Percentiles rank a stretch among this genome's conserved stretches.
phyloP scores from a whole-genome alignment of 2,113 vertebrate genomes.

The Rhinolophus ferrumequinum region DNA sequence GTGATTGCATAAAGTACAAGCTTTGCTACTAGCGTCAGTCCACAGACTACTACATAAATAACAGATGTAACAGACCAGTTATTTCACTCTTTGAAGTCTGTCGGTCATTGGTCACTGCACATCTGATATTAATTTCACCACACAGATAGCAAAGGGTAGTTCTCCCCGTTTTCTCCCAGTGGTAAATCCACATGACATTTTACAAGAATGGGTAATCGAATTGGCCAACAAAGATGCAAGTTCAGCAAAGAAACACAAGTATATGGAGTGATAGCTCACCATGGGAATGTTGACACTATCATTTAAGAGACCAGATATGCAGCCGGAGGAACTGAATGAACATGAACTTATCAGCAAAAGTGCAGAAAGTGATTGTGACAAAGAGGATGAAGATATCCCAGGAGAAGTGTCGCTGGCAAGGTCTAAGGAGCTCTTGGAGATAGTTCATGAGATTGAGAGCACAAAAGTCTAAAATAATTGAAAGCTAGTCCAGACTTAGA shows the following conservation, averaged over 20 bases:
- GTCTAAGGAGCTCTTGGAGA: background rate
- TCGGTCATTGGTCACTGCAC: background rate
- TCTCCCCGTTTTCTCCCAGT: background rate
- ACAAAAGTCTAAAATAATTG: background rate
- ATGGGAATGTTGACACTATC: background rate
- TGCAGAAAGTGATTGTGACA: background rate
- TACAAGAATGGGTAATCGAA: background rate
- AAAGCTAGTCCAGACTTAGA: background rate
- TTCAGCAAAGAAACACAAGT: background rate
- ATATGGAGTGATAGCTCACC: background rate
- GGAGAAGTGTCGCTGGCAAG: background rate
- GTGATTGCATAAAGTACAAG: background rate
- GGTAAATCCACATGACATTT: background rate
- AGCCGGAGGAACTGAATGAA: background rate
- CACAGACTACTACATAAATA: fast-evolving
- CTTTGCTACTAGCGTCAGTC: background rate
- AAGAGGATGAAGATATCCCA: background rate
- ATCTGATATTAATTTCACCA: background rate
- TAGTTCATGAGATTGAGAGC: background rate
- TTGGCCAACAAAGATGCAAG: background rate
- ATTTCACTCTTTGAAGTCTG: background rate
- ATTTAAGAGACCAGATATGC: background rate
- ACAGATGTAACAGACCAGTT: fast-evolving
- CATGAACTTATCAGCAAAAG: too few species aligned
- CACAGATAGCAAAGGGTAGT: background rate